phyloP scores from a whole-genome alignment of 2,888 invertebrate species.

The Prenolepis imparis region DNA sequence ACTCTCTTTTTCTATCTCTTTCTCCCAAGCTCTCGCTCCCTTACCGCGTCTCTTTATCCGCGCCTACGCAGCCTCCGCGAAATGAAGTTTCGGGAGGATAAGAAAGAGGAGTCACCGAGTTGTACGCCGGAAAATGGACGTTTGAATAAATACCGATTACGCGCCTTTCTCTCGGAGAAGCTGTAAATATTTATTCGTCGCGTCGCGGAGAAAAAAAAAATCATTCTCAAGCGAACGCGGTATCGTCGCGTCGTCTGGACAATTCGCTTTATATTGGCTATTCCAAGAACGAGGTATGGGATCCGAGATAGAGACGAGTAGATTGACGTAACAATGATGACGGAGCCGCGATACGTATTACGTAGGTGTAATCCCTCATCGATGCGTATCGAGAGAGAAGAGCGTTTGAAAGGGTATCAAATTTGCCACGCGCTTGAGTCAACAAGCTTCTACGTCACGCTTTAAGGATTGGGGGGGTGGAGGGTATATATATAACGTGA shows the following conservation, averaged over 20 bases:
- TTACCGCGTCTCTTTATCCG: conserved; percentile 42
- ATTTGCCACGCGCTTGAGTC: conserved; percentile 86
- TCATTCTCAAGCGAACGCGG: conserved; percentile 6
- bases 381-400: conserved; percentile 42
- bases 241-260: conserved; percentile 10
- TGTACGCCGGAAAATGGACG: conserved; percentile 38
- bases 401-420: conserved; percentile 80
- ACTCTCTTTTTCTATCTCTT: not conserved
- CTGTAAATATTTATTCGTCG: conserved; percentile 40
- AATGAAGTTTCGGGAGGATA: conserved; percentile 51
- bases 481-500: conserved; percentile 65
- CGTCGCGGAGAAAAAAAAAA: conserved; percentile 9
- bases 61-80: conserved; percentile 23
- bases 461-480: conserved; percentile 35
- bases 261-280: conserved; percentile 15
- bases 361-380: conserved; percentile 66
- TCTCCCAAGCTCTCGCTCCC: conserved; percentile 1
- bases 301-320: conserved; percentile 8
- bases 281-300: not conserved
- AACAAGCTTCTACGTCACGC: conserved; percentile 79
- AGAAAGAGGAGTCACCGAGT: conserved; percentile 19
- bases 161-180: conserved; percentile 20
- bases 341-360: conserved; percentile 46
- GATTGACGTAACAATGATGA: conserved; percentile 62
- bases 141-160: conserved; percentile 52